phyloP scores from a whole-genome alignment of 1,140 invertebrate species.

The Sipha flava region DNA sequence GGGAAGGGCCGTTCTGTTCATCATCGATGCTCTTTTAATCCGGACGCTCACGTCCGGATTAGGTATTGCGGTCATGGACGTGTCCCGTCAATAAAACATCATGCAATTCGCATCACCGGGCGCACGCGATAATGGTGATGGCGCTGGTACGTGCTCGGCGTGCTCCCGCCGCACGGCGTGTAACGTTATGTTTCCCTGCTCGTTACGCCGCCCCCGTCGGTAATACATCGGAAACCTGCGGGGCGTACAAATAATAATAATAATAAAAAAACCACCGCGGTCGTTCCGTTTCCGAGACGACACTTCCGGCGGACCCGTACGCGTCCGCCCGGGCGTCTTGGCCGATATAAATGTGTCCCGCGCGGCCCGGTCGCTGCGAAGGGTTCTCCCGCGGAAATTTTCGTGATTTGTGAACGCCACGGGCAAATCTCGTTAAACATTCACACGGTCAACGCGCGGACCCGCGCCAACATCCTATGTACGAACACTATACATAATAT shows the following conservation, averaged over 20 bases:
- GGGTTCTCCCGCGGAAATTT: neutral
- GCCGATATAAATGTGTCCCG: conserved; percentile 24
- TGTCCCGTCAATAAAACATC: conserved; percentile 1
- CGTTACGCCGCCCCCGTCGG: neutral
- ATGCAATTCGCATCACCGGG: neutral
- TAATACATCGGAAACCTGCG: neutral
- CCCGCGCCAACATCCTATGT: too few species aligned
- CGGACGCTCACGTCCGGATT: neutral
- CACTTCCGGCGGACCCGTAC: conserved; percentile 8
- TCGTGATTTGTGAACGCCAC: conserved; percentile 6
- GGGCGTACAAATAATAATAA: neutral
- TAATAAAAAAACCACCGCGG: neutral
- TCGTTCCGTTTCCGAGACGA: neutral
- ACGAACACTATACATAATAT: too few species aligned
- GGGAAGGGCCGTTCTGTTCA: too few species aligned
- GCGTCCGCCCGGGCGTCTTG: too few species aligned
- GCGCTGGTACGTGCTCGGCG: neutral
- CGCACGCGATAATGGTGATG: neutral
- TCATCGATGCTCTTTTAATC: conserved; percentile 1
- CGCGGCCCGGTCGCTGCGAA: neutral
- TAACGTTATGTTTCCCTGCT: neutral
- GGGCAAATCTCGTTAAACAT: conserved; percentile 28
- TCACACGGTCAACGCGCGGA: conserved; percentile 3
- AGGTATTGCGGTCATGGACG: neutral
- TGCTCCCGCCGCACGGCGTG: too few species aligned